phyloP scores from a whole-genome alignment of 2,113 vertebrate genomes.

The Theristicus caerulescens region DNA sequence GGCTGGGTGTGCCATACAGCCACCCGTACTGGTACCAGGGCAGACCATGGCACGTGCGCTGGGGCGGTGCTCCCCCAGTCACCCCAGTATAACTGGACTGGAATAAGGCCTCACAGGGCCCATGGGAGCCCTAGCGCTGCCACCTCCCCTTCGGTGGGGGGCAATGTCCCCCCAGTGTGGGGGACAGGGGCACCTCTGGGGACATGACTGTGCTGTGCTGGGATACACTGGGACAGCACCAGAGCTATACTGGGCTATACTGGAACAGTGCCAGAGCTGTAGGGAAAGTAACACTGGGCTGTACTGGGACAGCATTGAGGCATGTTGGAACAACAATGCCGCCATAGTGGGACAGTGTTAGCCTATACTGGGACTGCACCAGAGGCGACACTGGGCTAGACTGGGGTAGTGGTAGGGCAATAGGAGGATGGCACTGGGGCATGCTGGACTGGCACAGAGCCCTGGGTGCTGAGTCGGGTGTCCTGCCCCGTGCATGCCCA shows the following conservation, averaged over 20 bases:
- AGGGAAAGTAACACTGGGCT: neutral
- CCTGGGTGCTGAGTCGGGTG: neutral
- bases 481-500: neutral
- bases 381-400: neutral
- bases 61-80: neutral
- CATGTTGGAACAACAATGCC: rapidly evolving
- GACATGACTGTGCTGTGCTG: neutral
- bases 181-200: neutral
- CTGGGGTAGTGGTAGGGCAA: neutral
- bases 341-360: neutral
- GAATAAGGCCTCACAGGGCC: neutral
- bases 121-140: neutral
- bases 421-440: neutral
- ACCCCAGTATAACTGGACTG: neutral
- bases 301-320: neutral
- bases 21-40: rapidly evolving
- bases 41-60: rapidly evolving
- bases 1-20: neutral
- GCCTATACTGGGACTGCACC: neutral
- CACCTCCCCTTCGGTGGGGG: neutral
- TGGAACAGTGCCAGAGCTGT: neutral
- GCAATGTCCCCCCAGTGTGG: rapidly evolving
- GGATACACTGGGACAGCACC: neutral
- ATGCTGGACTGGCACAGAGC: neutral
- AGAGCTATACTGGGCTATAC: neutral